Conservation (phyloP, 2,113 vertebrate species). For the Dascyllus trimaculatus region DNA sequence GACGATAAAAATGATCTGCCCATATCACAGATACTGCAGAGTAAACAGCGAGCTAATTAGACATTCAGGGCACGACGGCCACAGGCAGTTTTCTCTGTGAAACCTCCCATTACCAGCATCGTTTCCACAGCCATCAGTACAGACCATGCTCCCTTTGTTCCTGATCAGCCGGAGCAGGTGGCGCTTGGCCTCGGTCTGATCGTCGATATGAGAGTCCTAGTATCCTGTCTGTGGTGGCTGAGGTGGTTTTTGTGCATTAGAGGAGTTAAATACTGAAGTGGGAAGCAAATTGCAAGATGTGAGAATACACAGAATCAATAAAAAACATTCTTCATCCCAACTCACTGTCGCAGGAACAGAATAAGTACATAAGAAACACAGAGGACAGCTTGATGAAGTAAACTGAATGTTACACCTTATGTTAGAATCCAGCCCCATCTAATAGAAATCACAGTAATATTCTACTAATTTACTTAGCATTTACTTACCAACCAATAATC, state of each 20-base stretch:
- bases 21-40: slow-evolving; percentile 11
- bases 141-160: neutral
- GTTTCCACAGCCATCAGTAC: slow-evolving; percentile 6
- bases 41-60: slow-evolving; percentile 50
- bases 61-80: slow-evolving; percentile 35
- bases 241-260: neutral
- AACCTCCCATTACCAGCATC: slow-evolving; percentile 22
- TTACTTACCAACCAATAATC: too few relatives aligned
- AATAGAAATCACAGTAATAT: too few relatives aligned
- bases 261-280: neutral
- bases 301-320: neutral
- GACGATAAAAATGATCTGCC: slow-evolving; percentile 1
- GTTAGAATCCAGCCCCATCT: neutral
- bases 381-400: neutral
- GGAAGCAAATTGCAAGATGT: neutral
- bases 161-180: slow-evolving; percentile 3
- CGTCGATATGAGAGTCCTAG: neutral
- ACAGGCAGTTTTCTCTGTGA: slow-evolving; percentile 33
- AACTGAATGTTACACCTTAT: neutral
- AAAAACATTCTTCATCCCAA: neutral
- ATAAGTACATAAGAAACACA: neutral
- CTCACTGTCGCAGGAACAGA: neutral
- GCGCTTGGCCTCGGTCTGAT: neutral
- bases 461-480: too few relatives aligned
- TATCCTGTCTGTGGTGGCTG: neutral